Evolutionary conservation across 2,888 invertebrate genomes (phyloP), one percentile per base, ranked within the genome.

Genomic region (Drosophila falleni): DNA sequence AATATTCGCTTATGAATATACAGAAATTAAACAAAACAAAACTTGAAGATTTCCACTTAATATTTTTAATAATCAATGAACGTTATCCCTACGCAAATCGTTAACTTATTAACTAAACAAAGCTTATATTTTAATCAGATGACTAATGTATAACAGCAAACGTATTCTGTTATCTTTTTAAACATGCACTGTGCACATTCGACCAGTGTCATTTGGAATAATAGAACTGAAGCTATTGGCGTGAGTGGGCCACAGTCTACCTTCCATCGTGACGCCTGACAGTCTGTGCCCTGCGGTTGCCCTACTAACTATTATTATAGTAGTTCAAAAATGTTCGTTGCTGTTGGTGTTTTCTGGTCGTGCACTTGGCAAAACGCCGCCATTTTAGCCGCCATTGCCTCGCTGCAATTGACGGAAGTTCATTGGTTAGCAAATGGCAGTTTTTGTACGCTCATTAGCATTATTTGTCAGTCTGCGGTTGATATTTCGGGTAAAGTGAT

Each of bases 351-450:
- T 59, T 59, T 50, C 61, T 80, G 67, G 63, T 61, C 56, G 62
- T 78, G 76, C 80, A 80, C 72, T 78, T 84, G 87, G 80, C 87
- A 80, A 72, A 80, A 72, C 78, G 89, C 87, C 87, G 89, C 75
- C 81, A 80, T 83, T 81, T 81, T 80, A 75, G 86, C 78, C 77
- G 70, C 78, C 88, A 75, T 75, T 87, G 84, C 87, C 74, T 63
- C 53, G 68, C 80, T 86, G 87, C 84, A 84, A 84, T 84, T 88
- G 84, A 88, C 84, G 84, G 84, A 84, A 84, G 84, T 84, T 84
- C 84, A 84, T 84, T 84, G 84, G 86, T 86, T 86, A 86, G 85
- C 87, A 86, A 86, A 86, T 86, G 89, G 78, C 89, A 86, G 89
- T 86, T 85, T 87, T 85, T 86, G 82, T 87, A 82, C 87, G 85